A percentile compares a stretch with the other conserved stretches of the same genome.
These are phyloP conservation scores for Pseudachorutes palmiensis DNA, from an alignment of 1,140 invertebrate genomes.

Conservation along the genomic window DNA sequence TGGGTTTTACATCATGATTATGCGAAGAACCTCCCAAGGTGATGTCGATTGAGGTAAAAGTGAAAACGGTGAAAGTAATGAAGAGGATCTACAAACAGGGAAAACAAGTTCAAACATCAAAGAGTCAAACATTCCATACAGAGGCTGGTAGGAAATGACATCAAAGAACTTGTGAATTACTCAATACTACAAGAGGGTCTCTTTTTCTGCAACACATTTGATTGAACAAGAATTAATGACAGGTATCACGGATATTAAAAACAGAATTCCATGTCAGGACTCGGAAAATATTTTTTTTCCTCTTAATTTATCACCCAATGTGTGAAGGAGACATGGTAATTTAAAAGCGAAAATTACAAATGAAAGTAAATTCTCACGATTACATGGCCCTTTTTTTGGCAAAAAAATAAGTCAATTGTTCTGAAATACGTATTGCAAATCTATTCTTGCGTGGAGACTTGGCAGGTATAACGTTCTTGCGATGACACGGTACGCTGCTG, in stretches of 20 bases:
- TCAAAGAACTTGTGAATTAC: neutral
- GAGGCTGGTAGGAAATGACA: neutral
- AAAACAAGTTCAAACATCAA: neutral
- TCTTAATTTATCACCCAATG: neutral
- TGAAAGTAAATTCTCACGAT: conserved; percentile 4
- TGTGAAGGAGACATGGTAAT: neutral
- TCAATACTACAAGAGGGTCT: neutral
- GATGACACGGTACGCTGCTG: neutral
- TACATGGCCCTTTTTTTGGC: neutral
- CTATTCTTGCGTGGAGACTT: neutral
- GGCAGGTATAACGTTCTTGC: neutral
- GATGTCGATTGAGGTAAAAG: neutral
- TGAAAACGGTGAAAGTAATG: too few relatives aligned
- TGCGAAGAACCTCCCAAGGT: neutral
- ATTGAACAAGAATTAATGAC: neutral
- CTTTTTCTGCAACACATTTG: neutral
- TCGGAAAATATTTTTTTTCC: neutral
- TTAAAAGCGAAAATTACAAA: neutral
- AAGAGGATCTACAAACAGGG: neutral
- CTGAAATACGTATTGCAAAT: neutral
- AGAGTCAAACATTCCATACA: too few relatives aligned
- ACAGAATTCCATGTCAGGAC: neutral
- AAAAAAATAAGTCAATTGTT: neutral
- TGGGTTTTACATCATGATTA: neutral
- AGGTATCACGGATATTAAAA: neutral